Evolutionary conservation across 2,888 invertebrate species (phyloP).

Genomic region (Rhamnusium bicolor): DNA sequence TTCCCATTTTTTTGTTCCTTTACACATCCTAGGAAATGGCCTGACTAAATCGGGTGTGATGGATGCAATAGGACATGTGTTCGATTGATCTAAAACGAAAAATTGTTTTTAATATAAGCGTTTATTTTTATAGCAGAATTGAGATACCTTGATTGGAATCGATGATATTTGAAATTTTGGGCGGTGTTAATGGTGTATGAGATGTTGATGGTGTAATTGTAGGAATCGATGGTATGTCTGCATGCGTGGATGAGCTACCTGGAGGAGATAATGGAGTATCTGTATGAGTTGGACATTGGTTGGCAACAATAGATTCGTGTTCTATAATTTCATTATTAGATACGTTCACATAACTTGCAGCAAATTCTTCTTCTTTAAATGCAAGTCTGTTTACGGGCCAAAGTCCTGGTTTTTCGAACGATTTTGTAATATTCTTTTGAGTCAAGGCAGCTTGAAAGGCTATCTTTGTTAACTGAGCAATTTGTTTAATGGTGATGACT

Average conservation of each 20-base stretch:
- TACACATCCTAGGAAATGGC: neutral
- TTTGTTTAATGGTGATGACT: conserved; percentile 51
- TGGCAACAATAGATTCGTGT: neutral
- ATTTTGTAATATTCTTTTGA: conserved; percentile 46
- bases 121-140: neutral
- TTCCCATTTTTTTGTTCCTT: neutral
- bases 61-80: neutral
- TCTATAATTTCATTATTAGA: neutral
- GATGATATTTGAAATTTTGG: too few species aligned
- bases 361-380: conserved; percentile 49
- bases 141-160: neutral
- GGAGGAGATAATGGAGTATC: neutral
- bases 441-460: conserved; percentile 39
- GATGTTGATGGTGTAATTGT: neutral
- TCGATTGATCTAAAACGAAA: neutral
- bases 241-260: neutral
- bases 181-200: neutral
- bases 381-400: conserved; percentile 51
- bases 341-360: conserved; percentile 36
- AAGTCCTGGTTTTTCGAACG: conserved; percentile 52
- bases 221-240: neutral
- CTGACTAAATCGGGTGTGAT: neutral
- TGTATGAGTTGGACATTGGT: neutral
- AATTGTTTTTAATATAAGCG: neutral
- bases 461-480: conserved; percentile 41